phyloP scores from a whole-genome alignment of 1,140 invertebrate species.

The Augochlora pura region DNA sequence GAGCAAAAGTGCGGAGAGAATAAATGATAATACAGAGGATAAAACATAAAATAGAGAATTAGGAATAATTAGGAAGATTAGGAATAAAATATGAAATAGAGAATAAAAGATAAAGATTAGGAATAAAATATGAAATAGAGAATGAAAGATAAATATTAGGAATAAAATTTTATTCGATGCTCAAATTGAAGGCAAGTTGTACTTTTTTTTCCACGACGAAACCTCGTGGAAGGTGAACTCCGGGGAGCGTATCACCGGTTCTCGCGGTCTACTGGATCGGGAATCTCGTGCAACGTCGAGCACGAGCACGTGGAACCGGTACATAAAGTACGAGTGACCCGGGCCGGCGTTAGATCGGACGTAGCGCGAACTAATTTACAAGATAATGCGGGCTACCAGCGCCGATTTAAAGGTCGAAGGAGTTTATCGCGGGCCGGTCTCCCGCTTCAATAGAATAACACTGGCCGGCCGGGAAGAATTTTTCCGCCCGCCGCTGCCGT shows the following conservation, averaged over 20 bases:
- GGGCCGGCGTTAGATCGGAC: constrained; percentile 31
- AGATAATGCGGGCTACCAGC: constrained; percentile 44
- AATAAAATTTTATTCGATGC: too few species aligned
- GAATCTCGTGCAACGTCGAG: constrained; percentile 34
- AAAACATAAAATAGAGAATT: too few species aligned
- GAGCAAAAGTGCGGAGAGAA: too few species aligned
- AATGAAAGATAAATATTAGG: too few species aligned
- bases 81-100: too few species aligned
- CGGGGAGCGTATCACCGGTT: constrained; percentile 11
- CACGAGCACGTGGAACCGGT: constrained; percentile 30
- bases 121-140: too few species aligned
- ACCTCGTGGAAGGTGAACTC: too few species aligned
- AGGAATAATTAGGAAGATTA: too few species aligned
- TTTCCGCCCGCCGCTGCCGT: neutral
- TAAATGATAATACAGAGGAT: too few species aligned
- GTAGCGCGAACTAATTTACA: constrained; percentile 37
- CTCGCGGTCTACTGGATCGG: constrained; percentile 34
- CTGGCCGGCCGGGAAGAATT: neutral
- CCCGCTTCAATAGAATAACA: constrained; percentile 30
- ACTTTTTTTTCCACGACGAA: too few species aligned
- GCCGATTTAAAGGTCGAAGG: constrained; percentile 35
- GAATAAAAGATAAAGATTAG: too few species aligned
- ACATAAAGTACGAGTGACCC: constrained; percentile 32
- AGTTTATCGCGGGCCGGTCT: constrained; percentile 21
- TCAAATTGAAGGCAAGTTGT: too few species aligned